phyloP scores from a whole-genome alignment of 1,140 invertebrate species.

The Bemisia tabaci region DNA sequence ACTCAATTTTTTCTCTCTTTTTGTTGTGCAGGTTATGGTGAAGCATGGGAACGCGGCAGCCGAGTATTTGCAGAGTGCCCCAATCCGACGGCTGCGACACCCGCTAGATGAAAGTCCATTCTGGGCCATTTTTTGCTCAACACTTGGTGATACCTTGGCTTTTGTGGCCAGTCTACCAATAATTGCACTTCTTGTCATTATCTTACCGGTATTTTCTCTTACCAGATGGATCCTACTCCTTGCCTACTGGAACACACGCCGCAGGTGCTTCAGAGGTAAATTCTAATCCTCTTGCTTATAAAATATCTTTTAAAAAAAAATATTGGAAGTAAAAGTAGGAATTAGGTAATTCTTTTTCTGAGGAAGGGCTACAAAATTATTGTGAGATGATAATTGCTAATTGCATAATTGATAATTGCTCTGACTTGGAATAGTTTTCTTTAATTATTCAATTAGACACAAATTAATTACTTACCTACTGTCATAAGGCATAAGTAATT shows the following conservation, averaged over 20 bases:
- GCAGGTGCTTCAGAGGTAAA: background rate
- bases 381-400: too few relatives aligned
- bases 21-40: background rate
- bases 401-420: too few relatives aligned
- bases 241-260: background rate
- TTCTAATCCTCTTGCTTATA: too few relatives aligned
- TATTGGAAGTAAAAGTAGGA: too few relatives aligned
- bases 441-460: too few relatives aligned
- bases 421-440: too few relatives aligned
- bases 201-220: background rate
- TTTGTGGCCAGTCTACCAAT: background rate
- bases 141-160: background rate
- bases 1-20: too few relatives aligned
- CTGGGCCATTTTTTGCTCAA: background rate
- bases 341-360: too few relatives aligned
- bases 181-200: background rate
- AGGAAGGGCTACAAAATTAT: too few relatives aligned
- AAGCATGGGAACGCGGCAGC: background rate
- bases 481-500: too few relatives aligned
- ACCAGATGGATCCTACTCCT: background rate
- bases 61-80: background rate
- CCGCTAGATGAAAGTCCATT: background rate
- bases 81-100: background rate
- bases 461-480: too few relatives aligned
- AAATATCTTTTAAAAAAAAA: too few relatives aligned